Percentiles rank a stretch among this genome's conserved stretches.
These are phyloP conservation scores for Cyaniris semiargus DNA, from an alignment of 2,888 invertebrate genomes.

Conservation along the genomic window DNA sequence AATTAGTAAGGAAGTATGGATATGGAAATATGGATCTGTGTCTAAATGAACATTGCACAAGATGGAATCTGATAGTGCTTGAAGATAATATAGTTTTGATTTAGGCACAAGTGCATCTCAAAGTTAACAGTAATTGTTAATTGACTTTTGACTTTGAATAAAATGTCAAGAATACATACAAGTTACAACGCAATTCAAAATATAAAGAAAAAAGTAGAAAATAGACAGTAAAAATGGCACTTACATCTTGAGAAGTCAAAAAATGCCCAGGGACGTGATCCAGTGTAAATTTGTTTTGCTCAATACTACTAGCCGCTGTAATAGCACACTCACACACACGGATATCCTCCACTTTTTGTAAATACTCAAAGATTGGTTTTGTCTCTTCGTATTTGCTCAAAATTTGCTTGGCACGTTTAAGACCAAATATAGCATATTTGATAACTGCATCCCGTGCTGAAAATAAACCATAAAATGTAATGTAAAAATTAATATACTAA, in stretches of 20 bases:
- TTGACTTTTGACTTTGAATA: no score
- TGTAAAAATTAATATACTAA: not conserved
- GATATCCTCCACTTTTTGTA: conserved; percentile 73
- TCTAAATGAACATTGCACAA: no score
- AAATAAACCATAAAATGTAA: conserved; percentile 28
- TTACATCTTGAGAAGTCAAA: conserved; percentile 82
- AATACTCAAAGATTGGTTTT: conserved; percentile 64
- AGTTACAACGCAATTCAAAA: no score
- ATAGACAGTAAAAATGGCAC: conserved; percentile 43
- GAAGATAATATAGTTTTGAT: no score
- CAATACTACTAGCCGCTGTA: conserved; percentile 73
- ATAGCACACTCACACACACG: conserved; percentile 75
- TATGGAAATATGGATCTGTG: no score
- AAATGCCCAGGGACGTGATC: conserved; percentile 86
- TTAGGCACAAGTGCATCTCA: no score
- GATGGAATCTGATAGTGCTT: no score
- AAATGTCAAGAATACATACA: no score
- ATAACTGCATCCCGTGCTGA: conserved; percentile 65
- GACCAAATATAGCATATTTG: conserved; percentile 78
- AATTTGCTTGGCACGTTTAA: conserved; percentile 70
- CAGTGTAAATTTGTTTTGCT: conserved; percentile 78
- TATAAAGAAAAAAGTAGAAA: not conserved
- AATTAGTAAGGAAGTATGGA: no score
- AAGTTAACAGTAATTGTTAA: no score
- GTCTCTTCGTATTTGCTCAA: conserved; percentile 63